These are phyloP conservation scores for Clunio marinus DNA, from an alignment of 2,888 invertebrate species.

Conservation along the genomic window DNA sequence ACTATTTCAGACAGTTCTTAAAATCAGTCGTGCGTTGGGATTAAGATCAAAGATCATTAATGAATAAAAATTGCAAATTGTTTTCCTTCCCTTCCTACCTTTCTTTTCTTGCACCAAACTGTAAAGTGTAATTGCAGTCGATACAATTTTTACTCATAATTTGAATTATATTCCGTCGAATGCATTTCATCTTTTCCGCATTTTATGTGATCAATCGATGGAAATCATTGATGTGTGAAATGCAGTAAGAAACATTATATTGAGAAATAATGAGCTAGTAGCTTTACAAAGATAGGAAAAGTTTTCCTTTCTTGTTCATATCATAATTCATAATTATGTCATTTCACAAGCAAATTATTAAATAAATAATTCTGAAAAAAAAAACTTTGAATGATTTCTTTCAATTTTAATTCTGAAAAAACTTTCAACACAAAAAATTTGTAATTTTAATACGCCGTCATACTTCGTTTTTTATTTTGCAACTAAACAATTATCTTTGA, in stretches of 20 bases:
- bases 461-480: no score
- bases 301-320: no score
- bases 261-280: not conserved
- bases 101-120: not conserved
- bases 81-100: not conserved
- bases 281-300: not conserved
- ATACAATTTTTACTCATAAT: constrained; percentile 15
- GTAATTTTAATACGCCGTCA: no score
- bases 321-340: no score
- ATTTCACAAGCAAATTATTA: no score
- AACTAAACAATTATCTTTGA: no score
- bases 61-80: constrained; percentile 10
- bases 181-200: constrained; percentile 21
- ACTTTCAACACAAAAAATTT: no score
- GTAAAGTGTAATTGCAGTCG: constrained; percentile 14
- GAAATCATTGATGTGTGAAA: not conserved
- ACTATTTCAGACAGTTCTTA: not conserved
- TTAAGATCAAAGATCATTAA: constrained; percentile 18
- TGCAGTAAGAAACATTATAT: not conserved
- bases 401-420: no score
- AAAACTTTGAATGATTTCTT: no score
- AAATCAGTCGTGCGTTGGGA: not conserved
- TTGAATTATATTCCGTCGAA: constrained; percentile 15
- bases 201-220: constrained; percentile 4
- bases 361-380: no score